A percentile compares a stretch with the other conserved stretches of the same genome.
Conservation (phyloP, 1,140 invertebrate genomes). For the Subanguina moxae region DNA sequence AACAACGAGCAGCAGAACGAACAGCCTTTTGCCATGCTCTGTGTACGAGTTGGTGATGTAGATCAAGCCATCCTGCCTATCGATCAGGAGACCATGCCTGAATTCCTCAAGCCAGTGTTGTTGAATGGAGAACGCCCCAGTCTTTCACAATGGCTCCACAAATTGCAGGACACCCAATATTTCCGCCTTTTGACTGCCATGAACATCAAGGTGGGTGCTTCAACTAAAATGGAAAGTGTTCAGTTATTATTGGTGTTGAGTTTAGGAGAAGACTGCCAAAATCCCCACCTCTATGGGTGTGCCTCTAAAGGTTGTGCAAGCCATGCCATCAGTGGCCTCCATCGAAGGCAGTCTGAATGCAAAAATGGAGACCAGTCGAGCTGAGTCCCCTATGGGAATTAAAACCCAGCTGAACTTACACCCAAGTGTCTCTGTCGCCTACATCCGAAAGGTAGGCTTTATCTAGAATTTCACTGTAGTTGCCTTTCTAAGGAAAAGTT, state of each 20-base stretch:
- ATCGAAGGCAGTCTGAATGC: constrained; percentile 10
- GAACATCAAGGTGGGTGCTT: too few species aligned
- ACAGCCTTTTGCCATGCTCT: constrained; percentile 40
- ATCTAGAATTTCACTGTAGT: too few species aligned
- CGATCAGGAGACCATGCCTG: constrained; percentile 17
- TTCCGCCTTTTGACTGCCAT: not conserved
- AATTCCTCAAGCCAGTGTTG: not conserved
- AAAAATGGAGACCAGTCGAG: not conserved
- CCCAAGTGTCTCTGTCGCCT: not conserved
- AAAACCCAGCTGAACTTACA: not conserved
- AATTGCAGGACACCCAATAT: not conserved
- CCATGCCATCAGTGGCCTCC: not conserved
- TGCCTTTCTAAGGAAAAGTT: too few species aligned
- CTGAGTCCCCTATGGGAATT: not conserved
- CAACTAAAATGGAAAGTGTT: too few species aligned
- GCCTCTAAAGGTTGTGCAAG: not conserved
- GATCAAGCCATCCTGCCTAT: constrained; percentile 36
- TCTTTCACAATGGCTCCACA: not conserved
- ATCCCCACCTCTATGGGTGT: constrained; percentile 12
- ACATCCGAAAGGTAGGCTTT: not conserved
- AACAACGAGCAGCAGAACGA: not conserved
- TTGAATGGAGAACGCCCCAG: not conserved
- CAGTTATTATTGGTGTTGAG: too few species aligned
- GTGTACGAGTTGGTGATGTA: constrained; percentile 33
- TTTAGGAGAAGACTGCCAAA: not conserved